Percentiles rank a stretch among this genome's conserved stretches.
These are phyloP conservation scores for Schizotus pectinicornis DNA, from an alignment of 2,888 invertebrate species.

Conservation along the genomic window DNA sequence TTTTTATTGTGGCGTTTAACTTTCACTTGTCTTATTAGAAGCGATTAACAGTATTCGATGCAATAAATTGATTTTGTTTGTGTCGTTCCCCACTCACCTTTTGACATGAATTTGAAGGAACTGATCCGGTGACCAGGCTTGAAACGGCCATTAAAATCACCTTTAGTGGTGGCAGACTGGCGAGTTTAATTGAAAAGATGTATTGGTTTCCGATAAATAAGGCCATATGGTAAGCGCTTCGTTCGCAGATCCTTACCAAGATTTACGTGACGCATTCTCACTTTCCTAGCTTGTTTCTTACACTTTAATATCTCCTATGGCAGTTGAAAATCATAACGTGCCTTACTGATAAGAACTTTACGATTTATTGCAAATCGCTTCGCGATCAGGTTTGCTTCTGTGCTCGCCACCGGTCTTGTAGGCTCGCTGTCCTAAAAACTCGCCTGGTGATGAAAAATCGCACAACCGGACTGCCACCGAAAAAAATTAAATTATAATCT, in stretches of 20 bases:
- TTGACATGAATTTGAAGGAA: slow-evolving; percentile 20
- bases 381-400: too few relatives aligned
- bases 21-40: slow-evolving; percentile 29
- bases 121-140: slow-evolving; percentile 2
- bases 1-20: slow-evolving; percentile 22
- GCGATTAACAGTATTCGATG: slow-evolving; percentile 28
- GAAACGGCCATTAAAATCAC: slow-evolving; percentile 24
- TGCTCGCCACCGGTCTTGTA: too few relatives aligned
- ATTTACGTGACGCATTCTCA: slow-evolving; percentile 38
- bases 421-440: too few relatives aligned
- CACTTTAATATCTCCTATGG: slow-evolving; percentile 7
- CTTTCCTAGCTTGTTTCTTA: slow-evolving; percentile 26
- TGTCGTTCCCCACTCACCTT: slow-evolving; percentile 21
- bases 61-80: slow-evolving; percentile 26
- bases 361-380: too few relatives aligned
- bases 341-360: slow-evolving; percentile 1
- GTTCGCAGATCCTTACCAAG: slow-evolving; percentile 35
- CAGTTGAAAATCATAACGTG: slow-evolving; percentile 13
- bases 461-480: too few relatives aligned
- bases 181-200: slow-evolving; percentile 28
- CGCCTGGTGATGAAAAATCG: too few relatives aligned
- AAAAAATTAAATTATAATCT: too few relatives aligned
- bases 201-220: slow-evolving; percentile 42
- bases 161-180: slow-evolving; percentile 20
- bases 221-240: slow-evolving; percentile 44